phyloP scores from a whole-genome alignment of 2,113 vertebrate genomes.

The Microtus montanus region DNA sequence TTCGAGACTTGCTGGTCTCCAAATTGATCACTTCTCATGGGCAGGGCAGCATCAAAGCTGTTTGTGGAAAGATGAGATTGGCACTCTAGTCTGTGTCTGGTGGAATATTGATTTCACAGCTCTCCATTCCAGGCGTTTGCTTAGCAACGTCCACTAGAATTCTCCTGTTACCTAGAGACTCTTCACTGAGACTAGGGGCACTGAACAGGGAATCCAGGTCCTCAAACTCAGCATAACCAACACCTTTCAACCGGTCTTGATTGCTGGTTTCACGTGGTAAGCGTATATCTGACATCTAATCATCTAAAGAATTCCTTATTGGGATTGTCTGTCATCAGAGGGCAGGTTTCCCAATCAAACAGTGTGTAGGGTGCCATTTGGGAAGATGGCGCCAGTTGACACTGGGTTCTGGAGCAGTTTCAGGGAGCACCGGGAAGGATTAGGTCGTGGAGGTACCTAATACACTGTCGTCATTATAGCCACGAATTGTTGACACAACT shows the following conservation, averaged over 20 bases:
- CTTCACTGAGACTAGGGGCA: slow-evolving; percentile 95
- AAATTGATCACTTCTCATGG: neutral
- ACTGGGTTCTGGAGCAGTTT: slow-evolving; percentile 92
- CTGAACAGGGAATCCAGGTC: slow-evolving; percentile 94
- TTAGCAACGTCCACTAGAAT: slow-evolving; percentile 97
- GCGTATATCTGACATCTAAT: slow-evolving; percentile 94
- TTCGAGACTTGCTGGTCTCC: neutral
- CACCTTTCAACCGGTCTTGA: slow-evolving; percentile 96
- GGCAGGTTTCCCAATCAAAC: slow-evolving; percentile 96
- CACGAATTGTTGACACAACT: slow-evolving; percentile 93
- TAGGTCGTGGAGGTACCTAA: slow-evolving; percentile 87
- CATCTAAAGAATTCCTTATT: slow-evolving; percentile 96
- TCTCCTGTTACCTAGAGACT: slow-evolving; percentile 96
- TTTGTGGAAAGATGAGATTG: neutral
- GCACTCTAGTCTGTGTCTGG: neutral
- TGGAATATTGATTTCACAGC: neutral
- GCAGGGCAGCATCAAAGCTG: too few species aligned
- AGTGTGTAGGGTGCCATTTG: slow-evolving; percentile 91
- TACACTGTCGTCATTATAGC: slow-evolving; percentile 92
- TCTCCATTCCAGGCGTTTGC: slow-evolving; percentile 93
- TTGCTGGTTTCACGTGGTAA: slow-evolving; percentile 95
- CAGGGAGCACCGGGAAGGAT: slow-evolving; percentile 93
- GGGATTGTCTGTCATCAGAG: slow-evolving; percentile 94
- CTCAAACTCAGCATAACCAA: slow-evolving; percentile 97
- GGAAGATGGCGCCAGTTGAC: slow-evolving; percentile 92